These are phyloP conservation scores for Pogonus chalceus DNA, from an alignment of 1,140 invertebrate genomes.

Conservation along the genomic window DNA sequence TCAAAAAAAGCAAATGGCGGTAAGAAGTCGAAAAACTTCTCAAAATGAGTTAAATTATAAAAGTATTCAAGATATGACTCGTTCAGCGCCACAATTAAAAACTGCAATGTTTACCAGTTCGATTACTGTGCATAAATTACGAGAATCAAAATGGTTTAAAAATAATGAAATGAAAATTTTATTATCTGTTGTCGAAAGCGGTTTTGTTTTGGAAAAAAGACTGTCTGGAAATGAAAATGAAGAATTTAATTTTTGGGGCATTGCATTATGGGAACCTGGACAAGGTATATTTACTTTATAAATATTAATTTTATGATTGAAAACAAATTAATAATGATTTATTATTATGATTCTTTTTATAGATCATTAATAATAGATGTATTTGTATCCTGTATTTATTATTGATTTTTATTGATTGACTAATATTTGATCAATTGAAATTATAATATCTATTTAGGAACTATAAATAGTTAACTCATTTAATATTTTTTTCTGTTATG, in stretches of 20 bases:
- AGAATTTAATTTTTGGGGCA: conserved; percentile 46
- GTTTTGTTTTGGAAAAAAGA: conserved; percentile 52
- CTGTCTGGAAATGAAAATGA: conserved; percentile 34
- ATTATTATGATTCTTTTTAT: too few relatives aligned
- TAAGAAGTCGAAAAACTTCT: conserved; percentile 11
- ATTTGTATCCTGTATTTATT: too few relatives aligned
- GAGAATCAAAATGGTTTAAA: conserved; percentile 57
- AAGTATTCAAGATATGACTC: conserved; percentile 25
- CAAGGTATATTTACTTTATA: conserved; percentile 43
- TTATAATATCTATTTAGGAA: too few relatives aligned
- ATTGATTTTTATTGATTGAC: too few relatives aligned
- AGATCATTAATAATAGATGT: too few relatives aligned
- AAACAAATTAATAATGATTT: too few relatives aligned
- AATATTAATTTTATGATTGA: background rate
- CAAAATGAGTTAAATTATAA: conserved; percentile 2
- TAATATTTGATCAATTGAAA: too few relatives aligned
- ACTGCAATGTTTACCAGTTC: conserved; percentile 46
- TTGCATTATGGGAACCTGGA: conserved; percentile 53
- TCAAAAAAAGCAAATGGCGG: conserved; percentile 10
- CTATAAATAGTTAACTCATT: too few relatives aligned
- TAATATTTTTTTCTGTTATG: too few relatives aligned
- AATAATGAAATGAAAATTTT: conserved; percentile 53
- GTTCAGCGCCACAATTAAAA: conserved; percentile 37
- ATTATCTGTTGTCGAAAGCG: conserved; percentile 55
- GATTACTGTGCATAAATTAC: conserved; percentile 53